A percentile compares a stretch with the other conserved stretches of the same genome.
phyloP scores from a whole-genome alignment of 2,888 invertebrate species.

The Rambutsinella grinnellia region DNA sequence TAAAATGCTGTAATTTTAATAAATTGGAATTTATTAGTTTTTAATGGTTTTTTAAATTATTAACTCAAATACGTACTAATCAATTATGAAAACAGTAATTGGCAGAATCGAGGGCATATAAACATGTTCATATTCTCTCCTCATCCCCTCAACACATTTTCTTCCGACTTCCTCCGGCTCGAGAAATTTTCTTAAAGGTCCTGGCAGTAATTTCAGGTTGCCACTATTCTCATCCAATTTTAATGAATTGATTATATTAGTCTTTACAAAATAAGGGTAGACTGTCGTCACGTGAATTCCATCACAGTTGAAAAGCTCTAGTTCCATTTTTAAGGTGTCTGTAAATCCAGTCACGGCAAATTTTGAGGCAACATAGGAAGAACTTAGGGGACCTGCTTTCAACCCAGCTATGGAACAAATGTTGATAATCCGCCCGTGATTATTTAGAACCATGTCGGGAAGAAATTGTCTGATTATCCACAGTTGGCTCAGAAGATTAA shows the following conservation, averaged over 20 bases:
- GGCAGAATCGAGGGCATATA: background rate
- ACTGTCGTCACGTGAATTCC: background rate
- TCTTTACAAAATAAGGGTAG: background rate
- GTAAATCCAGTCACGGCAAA: constrained; percentile 12
- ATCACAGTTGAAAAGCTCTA: background rate
- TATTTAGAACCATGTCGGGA: constrained; percentile 41
- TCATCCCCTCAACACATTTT: constrained; percentile 7
- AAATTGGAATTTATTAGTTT: background rate
- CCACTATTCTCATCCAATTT: background rate
- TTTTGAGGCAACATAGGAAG: constrained; percentile 36
- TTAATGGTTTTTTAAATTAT: background rate
- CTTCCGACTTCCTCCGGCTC: constrained; percentile 4
- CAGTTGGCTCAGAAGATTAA: constrained; percentile 48
- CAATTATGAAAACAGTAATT: background rate
- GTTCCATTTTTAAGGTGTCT: background rate
- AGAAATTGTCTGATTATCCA: constrained; percentile 49
- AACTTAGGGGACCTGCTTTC: background rate
- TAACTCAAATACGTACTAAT: background rate
- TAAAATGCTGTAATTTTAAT: no score
- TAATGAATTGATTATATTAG: background rate
- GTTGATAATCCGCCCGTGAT: constrained; percentile 39
- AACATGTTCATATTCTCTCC: background rate
- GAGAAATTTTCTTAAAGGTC: background rate
- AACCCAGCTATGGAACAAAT: constrained; percentile 9
- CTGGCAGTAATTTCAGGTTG: no score